phyloP scores from a whole-genome alignment of 2,888 invertebrate genomes.

The Mechanitis messenoides region DNA sequence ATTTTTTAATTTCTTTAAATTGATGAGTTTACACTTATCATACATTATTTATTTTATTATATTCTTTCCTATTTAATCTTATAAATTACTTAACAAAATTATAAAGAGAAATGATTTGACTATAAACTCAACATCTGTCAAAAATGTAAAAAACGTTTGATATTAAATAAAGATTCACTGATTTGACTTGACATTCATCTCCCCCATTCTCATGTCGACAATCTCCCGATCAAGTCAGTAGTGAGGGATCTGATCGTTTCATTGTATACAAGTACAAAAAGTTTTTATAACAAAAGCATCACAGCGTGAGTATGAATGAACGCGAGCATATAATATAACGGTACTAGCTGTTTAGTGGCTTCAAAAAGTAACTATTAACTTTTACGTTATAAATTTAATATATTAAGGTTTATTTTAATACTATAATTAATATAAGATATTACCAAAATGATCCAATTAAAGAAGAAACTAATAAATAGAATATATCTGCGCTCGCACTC shows the following conservation, averaged over 20 bases:
- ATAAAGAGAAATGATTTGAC: too few relatives aligned
- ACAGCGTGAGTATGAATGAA: conserved; percentile 10
- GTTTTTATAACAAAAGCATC: conserved; percentile 13
- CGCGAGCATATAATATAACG: conserved; percentile 13
- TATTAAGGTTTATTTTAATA: neutral
- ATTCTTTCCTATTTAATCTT: too few relatives aligned
- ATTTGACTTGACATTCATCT: too few relatives aligned
- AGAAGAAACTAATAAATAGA: too few relatives aligned
- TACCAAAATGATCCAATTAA: neutral
- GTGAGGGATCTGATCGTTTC: neutral
- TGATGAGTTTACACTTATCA: too few relatives aligned
- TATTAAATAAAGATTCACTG: too few relatives aligned
- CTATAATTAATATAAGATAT: neutral
- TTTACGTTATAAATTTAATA: neutral
- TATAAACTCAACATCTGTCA: too few relatives aligned
- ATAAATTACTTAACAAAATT: too few relatives aligned
- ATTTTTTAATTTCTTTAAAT: too few relatives aligned
- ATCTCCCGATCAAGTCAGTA: neutral
- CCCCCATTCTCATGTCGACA: too few relatives aligned
- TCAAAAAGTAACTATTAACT: conserved; percentile 16
- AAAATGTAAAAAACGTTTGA: too few relatives aligned
- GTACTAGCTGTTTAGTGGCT: conserved; percentile 12
- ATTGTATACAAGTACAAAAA: conserved; percentile 1
- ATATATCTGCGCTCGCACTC: conserved; percentile 24
- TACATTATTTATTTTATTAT: too few relatives aligned